Conservation (phyloP, 2,888 invertebrate species). For the Parnassius smintheus region DNA sequence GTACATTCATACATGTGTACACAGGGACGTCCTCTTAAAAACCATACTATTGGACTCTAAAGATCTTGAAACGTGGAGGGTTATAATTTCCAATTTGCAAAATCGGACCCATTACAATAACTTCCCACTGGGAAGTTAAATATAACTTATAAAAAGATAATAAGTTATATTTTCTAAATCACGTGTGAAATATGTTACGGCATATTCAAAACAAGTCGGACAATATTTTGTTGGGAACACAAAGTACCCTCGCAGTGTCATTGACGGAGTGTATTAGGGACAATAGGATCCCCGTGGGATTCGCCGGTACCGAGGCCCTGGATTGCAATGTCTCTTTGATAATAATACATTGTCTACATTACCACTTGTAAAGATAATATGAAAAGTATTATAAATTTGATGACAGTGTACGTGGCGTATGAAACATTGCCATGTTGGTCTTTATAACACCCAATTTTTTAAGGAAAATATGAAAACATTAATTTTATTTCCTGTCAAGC, state of each 20-base stretch:
- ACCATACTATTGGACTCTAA: too few species aligned
- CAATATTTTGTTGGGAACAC: conserved; percentile 20
- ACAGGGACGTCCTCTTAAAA: too few species aligned
- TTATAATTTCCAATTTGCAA: too few species aligned
- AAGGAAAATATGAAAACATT: too few species aligned
- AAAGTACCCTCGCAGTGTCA: conserved; percentile 26
- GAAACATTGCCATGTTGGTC: too few species aligned
- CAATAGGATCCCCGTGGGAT: conserved; percentile 30
- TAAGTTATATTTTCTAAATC: neutral
- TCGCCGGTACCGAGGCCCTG: conserved; percentile 12
- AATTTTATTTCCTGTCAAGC: too few species aligned
- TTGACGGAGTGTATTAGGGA: conserved; percentile 28
- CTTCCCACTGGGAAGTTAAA: too few species aligned
- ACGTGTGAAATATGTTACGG: neutral
- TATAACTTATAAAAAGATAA: too few species aligned
- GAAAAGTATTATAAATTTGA: conserved; percentile 14
- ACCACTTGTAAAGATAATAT: conserved; percentile 31
- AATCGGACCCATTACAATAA: too few species aligned
- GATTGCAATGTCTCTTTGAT: conserved; percentile 32
- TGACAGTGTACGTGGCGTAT: neutral
- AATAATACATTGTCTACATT: conserved; percentile 44
- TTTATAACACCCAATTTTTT: too few species aligned
- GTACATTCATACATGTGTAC: too few species aligned
- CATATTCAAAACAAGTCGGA: conserved; percentile 16
- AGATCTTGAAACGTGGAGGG: too few species aligned